Conservation (phyloP, 1,140 invertebrate species). For the Hesperophylax magnus region DNA sequence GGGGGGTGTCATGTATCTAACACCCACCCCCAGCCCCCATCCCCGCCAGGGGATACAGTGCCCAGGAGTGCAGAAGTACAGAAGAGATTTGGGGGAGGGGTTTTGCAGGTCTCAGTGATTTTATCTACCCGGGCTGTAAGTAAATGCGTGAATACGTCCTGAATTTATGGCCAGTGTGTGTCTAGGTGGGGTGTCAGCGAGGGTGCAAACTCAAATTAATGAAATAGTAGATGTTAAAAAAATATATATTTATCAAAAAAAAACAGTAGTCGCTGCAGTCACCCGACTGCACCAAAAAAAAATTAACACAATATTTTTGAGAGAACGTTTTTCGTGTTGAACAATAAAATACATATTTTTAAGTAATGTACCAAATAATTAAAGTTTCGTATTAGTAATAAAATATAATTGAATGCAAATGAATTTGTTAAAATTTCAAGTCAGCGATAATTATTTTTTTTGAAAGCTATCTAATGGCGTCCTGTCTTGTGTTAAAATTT, state of each 20-base stretch:
- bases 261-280: background rate
- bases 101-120: conserved; percentile 31
- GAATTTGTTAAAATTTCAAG: too few relatives aligned
- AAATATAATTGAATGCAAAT: too few relatives aligned
- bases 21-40: too few relatives aligned
- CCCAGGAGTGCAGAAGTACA: background rate
- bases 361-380: too few relatives aligned
- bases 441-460: too few relatives aligned
- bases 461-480: too few relatives aligned
- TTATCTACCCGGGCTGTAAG: conserved; percentile 43
- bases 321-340: too few relatives aligned
- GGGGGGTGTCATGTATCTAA: background rate
- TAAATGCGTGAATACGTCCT: conserved; percentile 53
- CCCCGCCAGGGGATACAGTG: background rate
- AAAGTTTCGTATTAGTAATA: too few relatives aligned
- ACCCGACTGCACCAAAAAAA: background rate
- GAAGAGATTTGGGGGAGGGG: conserved; percentile 1
- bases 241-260: background rate
- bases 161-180: conserved; percentile 49
- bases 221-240: background rate
- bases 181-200: conserved; percentile 1
- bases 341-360: too few relatives aligned
- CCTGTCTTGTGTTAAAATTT: too few relatives aligned
- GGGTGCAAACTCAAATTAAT: conserved; percentile 22
- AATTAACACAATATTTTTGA: too few relatives aligned